These are phyloP conservation scores for Sterrhoptilus dennistouni DNA, from an alignment of 2,113 vertebrate species.

Conservation along the genomic window DNA sequence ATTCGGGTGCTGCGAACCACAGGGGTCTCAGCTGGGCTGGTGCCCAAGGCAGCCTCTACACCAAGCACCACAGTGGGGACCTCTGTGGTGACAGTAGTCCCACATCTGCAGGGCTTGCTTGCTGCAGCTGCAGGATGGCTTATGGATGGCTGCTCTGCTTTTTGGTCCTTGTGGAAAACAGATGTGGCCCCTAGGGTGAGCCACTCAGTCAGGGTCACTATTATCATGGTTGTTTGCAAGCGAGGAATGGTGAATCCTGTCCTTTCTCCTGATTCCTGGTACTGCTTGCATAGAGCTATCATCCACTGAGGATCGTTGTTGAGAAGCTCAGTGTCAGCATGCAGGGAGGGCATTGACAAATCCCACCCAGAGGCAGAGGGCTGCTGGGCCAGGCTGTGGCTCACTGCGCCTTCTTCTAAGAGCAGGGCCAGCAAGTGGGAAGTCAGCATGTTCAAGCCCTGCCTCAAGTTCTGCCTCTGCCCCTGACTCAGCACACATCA, in stretches of 20 bases:
- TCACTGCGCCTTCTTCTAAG: background rate
- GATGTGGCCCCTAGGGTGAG: fast-evolving
- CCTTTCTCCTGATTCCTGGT: background rate
- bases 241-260: background rate
- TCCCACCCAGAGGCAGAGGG: background rate
- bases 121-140: background rate
- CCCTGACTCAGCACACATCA: background rate
- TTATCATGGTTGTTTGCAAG: background rate
- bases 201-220: background rate
- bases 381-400: background rate
- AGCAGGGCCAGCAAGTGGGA: background rate
- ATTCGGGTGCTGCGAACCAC: fast-evolving
- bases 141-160: background rate
- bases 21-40: background rate
- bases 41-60: background rate
- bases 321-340: background rate
- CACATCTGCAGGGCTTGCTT: background rate
- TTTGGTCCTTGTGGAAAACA: background rate
- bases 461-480: background rate
- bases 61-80: background rate
- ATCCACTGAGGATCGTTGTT: background rate
- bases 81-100: background rate
- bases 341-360: background rate
- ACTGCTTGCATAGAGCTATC: background rate
- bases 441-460: background rate